phyloP scores from a whole-genome alignment of 2,888 invertebrate species.

The Trissolcus brochymenae region DNA sequence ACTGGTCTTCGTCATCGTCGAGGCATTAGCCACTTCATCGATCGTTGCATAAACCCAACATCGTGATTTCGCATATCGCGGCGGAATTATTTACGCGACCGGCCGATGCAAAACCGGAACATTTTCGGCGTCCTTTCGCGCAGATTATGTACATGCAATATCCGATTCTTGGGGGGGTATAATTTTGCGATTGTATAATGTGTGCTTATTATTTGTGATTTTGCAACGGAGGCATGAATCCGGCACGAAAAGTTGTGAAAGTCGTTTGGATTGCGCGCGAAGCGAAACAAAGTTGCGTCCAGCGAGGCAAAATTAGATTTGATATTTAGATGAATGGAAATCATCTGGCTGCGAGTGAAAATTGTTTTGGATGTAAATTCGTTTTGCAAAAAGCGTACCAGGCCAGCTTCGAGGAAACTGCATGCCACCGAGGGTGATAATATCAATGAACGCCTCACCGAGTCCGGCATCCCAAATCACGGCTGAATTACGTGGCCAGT shows the following conservation, averaged over 20 bases:
- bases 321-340: conserved; percentile 51
- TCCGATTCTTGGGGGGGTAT: not conserved
- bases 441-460: conserved; percentile 34
- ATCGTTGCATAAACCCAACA: too few species aligned
- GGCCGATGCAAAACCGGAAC: too few species aligned
- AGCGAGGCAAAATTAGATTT: conserved; percentile 33
- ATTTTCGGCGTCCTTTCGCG: not conserved
- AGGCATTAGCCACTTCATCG: too few species aligned
- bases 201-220: conserved; percentile 13
- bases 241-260: not conserved
- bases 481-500: conserved; percentile 21
- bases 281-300: conserved; percentile 41
- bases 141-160: not conserved
- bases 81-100: too few species aligned
- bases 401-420: conserved; percentile 27
- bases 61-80: too few species aligned
- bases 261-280: not conserved
- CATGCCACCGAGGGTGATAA: conserved; percentile 38
- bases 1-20: too few species aligned
- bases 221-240: not conserved
- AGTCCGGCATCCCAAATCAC: conserved; percentile 25
- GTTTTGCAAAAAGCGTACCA: conserved; percentile 23
- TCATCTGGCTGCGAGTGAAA: conserved; percentile 29
- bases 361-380: conserved; percentile 44
- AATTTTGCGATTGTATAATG: conserved; percentile 15